Evolutionary conservation across 1,140 invertebrate species (phyloP).

Genomic region (Oppia nitens): DNA sequence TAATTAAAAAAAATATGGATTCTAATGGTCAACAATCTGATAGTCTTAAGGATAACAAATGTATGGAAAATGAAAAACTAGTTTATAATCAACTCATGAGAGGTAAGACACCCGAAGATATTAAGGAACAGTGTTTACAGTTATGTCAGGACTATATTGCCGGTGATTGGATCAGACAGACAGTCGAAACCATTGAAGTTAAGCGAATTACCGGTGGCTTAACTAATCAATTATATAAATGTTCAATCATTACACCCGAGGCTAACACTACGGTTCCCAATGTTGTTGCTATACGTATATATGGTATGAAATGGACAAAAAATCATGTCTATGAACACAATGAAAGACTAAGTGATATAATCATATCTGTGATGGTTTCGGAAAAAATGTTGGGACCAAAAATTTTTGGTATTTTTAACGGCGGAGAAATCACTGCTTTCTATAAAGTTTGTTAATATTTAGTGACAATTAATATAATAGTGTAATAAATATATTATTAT

Average conservation of each 20-base stretch:
- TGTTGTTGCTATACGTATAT: conserved; percentile 3
- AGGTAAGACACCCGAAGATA: background rate
- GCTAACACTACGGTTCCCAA: background rate
- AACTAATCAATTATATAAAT: background rate
- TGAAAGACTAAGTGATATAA: conserved; percentile 7
- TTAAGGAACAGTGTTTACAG: background rate
- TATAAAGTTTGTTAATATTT: conserved; percentile 1
- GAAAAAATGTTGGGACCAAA: conserved; percentile 1
- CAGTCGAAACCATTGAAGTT: background rate
- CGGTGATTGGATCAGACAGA: background rate
- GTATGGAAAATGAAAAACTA: no score
- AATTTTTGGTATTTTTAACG: conserved; percentile 5
- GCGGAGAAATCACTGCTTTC: background rate
- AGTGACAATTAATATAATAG: background rate
- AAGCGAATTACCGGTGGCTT: background rate
- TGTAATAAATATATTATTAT: background rate
- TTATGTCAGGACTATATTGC: background rate
- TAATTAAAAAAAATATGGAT: no score
- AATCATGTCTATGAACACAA: background rate
- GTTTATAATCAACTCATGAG: background rate
- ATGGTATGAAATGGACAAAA: conserved; percentile 2
- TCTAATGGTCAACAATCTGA: no score
- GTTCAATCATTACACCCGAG: background rate
- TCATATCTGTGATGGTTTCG: background rate
- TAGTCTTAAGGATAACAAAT: background rate